A percentile compares a stretch with the other conserved stretches of the same genome.
These are phyloP conservation scores for Speoplatyrhinus poulsoni DNA, from an alignment of 2,113 vertebrate species.

Conservation along the genomic window DNA sequence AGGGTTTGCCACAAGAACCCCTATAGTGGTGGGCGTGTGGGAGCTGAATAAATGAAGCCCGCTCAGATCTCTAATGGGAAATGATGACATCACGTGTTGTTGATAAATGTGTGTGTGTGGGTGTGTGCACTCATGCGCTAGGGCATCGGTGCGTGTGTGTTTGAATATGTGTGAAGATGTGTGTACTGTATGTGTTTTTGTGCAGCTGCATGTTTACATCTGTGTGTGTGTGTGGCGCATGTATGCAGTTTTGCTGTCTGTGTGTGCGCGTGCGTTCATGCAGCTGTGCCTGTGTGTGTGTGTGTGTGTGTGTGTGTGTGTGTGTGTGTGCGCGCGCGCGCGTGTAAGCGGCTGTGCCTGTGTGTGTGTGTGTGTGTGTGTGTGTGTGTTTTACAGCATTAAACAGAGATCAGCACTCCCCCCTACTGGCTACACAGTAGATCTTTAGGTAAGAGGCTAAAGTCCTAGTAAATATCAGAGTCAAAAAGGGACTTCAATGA, in stretches of 20 bases:
- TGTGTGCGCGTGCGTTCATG: conserved; percentile 12
- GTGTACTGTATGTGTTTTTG: not conserved
- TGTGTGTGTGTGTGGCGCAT: not conserved
- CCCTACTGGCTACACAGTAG: conserved; percentile 62
- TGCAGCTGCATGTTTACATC: not conserved
- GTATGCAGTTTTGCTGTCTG: not conserved
- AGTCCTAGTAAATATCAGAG: not conserved
- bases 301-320: not conserved
- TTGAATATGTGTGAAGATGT: not conserved
- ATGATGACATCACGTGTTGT: too few relatives aligned
- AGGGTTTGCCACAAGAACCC: too few relatives aligned
- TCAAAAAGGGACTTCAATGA: too few relatives aligned
- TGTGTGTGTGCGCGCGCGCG: conserved; percentile 8
- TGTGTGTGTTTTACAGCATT: conserved; percentile 18
- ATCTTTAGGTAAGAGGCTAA: conserved; percentile 19
- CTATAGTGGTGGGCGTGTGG: too few relatives aligned
- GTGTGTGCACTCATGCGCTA: not conserved
- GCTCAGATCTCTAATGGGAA: too few relatives aligned
- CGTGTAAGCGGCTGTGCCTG: not conserved
- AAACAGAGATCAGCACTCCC: conserved; percentile 71
- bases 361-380: conserved; percentile 4
- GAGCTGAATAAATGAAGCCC: too few relatives aligned
- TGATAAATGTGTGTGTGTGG: not conserved
- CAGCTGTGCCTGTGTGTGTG: conserved; percentile 6
- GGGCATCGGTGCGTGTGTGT: conserved; percentile 1